phyloP scores from a whole-genome alignment of 2,888 invertebrate genomes.

The Cheilosia urbana region DNA sequence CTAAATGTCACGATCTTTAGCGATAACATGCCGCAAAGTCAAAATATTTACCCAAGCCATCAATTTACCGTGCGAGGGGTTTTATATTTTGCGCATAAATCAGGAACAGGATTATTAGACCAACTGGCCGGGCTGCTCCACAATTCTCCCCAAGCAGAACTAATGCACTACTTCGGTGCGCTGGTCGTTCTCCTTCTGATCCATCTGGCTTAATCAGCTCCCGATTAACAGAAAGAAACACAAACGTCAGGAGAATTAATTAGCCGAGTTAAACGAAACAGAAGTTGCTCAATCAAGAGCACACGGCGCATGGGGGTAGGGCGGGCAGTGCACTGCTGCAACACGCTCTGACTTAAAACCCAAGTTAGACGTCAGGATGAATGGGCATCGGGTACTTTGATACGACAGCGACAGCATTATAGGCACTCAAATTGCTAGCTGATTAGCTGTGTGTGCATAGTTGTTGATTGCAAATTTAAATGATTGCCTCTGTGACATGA shows the following conservation, averaged over 20 bases:
- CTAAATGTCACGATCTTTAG: conserved; percentile 67
- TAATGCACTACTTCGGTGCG: conserved; percentile 45
- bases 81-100: conserved; percentile 1
- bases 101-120: conserved; percentile 55
- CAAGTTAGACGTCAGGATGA: conserved; percentile 73
- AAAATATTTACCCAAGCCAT: conserved; percentile 73
- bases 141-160: conserved; percentile 68
- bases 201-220: conserved; percentile 59
- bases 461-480: conserved; percentile 74
- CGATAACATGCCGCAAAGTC: conserved; percentile 72
- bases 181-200: conserved; percentile 33
- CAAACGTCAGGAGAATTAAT: conserved; percentile 73
- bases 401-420: conserved; percentile 65
- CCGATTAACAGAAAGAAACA: conserved; percentile 39
- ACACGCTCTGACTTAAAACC: conserved; percentile 69
- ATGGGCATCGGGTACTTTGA: conserved; percentile 61
- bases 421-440: conserved; percentile 70
- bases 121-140: conserved; percentile 47
- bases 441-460: conserved; percentile 69
- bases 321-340: conserved; percentile 15
- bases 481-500: conserved; percentile 72
- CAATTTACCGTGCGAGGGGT: conserved; percentile 32
- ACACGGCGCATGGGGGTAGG: background rate
- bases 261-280: conserved; percentile 69
- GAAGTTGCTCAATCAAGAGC: conserved; percentile 51